A percentile compares a stretch with the other conserved stretches of the same genome.
phyloP scores from a whole-genome alignment of 2,888 invertebrate genomes.

The Polydrusus tereticollis region DNA sequence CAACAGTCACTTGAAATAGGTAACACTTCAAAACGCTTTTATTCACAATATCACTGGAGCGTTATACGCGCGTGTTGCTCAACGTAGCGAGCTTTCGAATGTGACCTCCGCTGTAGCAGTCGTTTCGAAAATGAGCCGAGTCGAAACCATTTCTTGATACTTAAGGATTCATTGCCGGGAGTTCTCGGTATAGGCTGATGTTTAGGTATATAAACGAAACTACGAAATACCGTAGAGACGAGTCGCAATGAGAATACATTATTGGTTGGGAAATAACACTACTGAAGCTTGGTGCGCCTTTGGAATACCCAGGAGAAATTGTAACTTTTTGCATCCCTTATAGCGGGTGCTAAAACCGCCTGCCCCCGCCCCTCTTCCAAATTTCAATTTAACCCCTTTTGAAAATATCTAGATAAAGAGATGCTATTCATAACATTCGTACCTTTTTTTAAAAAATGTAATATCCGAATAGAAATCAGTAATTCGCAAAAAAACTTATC shows the following conservation, averaged over 20 bases:
- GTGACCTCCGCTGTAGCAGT: conserved; percentile 29
- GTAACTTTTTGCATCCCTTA: too few relatives aligned
- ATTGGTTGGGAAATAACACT: neutral
- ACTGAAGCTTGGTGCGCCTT: too few relatives aligned
- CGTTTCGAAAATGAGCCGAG: conserved; percentile 38
- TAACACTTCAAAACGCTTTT: neutral
- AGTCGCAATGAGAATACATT: neutral
- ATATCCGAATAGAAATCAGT: too few relatives aligned
- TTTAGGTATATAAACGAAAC: conserved; percentile 31
- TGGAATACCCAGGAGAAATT: too few relatives aligned
- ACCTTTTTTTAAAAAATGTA: too few relatives aligned
- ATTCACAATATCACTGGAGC: neutral
- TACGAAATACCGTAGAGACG: conserved; percentile 27
- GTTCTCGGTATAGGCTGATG: conserved; percentile 42
- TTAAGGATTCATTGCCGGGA: conserved; percentile 41
- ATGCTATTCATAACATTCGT: too few relatives aligned
- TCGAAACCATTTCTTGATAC: conserved; percentile 44
- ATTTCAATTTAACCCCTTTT: too few relatives aligned
- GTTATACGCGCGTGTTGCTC: conserved; percentile 1
- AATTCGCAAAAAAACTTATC: too few relatives aligned
- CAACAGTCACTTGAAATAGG: neutral
- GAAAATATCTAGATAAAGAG: too few relatives aligned
- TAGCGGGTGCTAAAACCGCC: too few relatives aligned
- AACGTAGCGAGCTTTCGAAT: neutral
- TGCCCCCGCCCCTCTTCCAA: too few relatives aligned